Percentiles rank a stretch among this genome's conserved stretches.
Evolutionary conservation across 2,113 vertebrate species (phyloP).

Genomic region (Trinectes maculatus): DNA sequence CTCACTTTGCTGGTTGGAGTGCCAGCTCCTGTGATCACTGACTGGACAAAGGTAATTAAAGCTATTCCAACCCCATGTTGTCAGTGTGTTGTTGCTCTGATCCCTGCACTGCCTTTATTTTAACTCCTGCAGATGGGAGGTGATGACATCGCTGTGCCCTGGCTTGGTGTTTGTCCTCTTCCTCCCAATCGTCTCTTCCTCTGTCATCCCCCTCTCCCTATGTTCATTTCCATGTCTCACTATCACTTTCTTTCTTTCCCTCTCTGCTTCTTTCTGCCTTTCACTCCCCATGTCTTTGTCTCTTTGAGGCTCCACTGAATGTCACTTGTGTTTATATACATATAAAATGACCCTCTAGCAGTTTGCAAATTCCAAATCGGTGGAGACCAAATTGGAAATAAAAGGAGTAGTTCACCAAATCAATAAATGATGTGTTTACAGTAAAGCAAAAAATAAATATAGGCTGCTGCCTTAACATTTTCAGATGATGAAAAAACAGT

Average conservation of each 20-base stretch:
- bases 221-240: conserved; percentile 31
- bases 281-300: conserved; percentile 52
- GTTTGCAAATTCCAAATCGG: too few relatives aligned
- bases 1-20: conserved; percentile 31
- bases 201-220: conserved; percentile 1
- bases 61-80: conserved; percentile 16
- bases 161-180: conserved; percentile 45
- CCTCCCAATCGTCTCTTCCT: conserved; percentile 1
- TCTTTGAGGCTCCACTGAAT: too few relatives aligned
- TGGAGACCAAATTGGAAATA: too few relatives aligned
- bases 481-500: too few relatives aligned
- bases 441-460: too few relatives aligned
- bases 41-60: conserved; percentile 38
- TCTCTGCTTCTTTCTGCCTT: conserved; percentile 16
- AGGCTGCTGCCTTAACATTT: not conserved
- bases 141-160: conserved; percentile 45
- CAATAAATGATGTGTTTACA: not conserved
- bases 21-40: conserved; percentile 29
- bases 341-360: too few relatives aligned
- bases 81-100: conserved; percentile 22
- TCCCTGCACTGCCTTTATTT: too few relatives aligned
- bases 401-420: too few relatives aligned
- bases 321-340: not conserved
- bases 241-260: conserved; percentile 18
- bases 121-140: conserved; percentile 19